Base-by-base conservation (phyloP, 2,113 vertebrate species). In the Ariopsis seemanni region DNA sequence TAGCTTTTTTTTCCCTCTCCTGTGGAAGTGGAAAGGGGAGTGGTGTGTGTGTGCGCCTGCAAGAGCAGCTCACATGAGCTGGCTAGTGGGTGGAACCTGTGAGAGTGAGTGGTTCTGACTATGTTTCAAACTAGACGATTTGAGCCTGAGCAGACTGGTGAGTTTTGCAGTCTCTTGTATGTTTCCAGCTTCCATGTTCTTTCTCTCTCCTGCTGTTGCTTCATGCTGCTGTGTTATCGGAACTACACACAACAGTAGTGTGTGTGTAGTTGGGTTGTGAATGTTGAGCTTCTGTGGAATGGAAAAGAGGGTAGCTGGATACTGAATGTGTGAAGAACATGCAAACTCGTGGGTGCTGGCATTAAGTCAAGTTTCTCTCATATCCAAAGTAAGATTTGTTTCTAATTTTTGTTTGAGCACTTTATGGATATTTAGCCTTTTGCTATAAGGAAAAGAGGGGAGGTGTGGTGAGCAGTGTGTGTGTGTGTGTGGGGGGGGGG, bases 11-110 rank as follows among this genome's bases (percentile, higher is more conserved):
- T 52, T n/a, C 50, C 57, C 67, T 58, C 25, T 83, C 77, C 62
- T 34, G 52, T 84, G 82, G 55, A 65, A 74, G 30, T 83, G 42
- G 34, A 65, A 58, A 85, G 83, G 27, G 75, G 71, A 79, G 81
- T 52, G 69, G 78, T 82, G 53, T 74, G 42, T 34, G 30, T 34
- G 48, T 30, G 83, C 42, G 4, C 42, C 42, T 0, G 42, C 42
- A 42, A 27, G 62, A 83, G 62, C 82, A 52, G 62, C 82, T 94
- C 91, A 95, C 94, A 93, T 93, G 91, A 91, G 91, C 93, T 91
- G 91, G 88, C 74, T 86, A 34, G 30, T 60, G 85, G 89, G 88
- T 34, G 89, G 85, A 85, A 77, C 77, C 79, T 79, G 65, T 58
- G 65, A 52, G 71, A 86, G 80, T 83, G 74, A 80, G 86, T 88